Conservation (phyloP, 35 echinoderm and acorn worm species). For the Apostichopus japonicus region DNA sequence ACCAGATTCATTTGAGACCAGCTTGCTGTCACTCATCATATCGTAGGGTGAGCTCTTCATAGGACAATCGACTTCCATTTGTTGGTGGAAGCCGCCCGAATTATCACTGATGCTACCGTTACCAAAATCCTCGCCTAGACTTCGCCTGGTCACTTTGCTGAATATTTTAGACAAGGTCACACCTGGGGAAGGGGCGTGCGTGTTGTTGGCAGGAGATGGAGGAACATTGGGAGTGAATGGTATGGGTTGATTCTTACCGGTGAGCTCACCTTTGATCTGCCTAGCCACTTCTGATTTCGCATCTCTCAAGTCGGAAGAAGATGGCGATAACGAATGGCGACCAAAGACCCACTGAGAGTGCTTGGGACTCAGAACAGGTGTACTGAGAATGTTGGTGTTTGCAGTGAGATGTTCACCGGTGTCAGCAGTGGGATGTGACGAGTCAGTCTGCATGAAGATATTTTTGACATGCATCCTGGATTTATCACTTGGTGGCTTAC, state of each 20-base stretch:
- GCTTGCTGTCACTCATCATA: slow-evolving; percentile 50
- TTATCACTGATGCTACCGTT: slow-evolving; percentile 8
- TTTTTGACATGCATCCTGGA: slow-evolving; percentile 49
- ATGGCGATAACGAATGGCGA: slow-evolving; percentile 17
- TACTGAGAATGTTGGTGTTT: slow-evolving; percentile 42
- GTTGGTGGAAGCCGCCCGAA: slow-evolving; percentile 34
- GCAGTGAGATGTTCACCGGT: background rate
- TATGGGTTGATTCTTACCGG: slow-evolving; percentile 45
- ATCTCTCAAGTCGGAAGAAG: slow-evolving; percentile 28
- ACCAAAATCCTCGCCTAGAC: slow-evolving; percentile 25
- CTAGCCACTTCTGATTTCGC: slow-evolving; percentile 38
- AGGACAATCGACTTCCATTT: background rate
- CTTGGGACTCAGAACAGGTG: slow-evolving; percentile 40
- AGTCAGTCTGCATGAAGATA: background rate
- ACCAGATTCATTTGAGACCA: slow-evolving; percentile 18
- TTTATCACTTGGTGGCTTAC: slow-evolving; percentile 12
- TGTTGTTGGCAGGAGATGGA: slow-evolving; percentile 13
- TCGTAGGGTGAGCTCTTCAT: slow-evolving; percentile 48
- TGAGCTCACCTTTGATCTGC: slow-evolving; percentile 46
- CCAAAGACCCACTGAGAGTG: background rate
- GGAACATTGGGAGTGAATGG: slow-evolving; percentile 52
- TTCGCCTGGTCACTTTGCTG: slow-evolving; percentile 30
- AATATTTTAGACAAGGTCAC: slow-evolving; percentile 43
- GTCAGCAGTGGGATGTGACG: background rate
- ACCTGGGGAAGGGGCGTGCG: background rate